phyloP scores from a whole-genome alignment of 2,113 vertebrate genomes.

The Pseudopipra pipra region DNA sequence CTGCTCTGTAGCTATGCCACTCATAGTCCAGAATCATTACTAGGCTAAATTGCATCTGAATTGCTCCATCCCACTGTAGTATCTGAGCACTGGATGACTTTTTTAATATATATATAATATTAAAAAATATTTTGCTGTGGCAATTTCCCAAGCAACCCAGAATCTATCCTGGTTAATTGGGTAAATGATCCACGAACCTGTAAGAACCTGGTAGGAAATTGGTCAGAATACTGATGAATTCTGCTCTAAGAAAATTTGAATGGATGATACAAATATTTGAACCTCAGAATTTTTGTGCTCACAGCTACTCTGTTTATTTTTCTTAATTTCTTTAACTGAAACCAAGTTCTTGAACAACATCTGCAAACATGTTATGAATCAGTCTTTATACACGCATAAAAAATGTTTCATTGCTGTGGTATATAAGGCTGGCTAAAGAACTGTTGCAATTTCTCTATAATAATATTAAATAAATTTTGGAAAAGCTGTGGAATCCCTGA shows the following conservation, averaged over 20 bases:
- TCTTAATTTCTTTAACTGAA: background rate
- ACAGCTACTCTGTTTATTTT: background rate
- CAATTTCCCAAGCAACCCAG: background rate
- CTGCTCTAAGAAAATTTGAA: background rate
- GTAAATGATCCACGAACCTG: background rate
- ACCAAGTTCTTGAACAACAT: background rate
- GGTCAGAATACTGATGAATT: background rate
- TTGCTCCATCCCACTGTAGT: background rate
- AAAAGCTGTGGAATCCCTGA: background rate
- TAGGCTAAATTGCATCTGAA: background rate
- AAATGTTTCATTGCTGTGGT: background rate
- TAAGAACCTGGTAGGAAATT: background rate
- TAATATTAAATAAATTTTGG: background rate
- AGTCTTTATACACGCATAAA: background rate
- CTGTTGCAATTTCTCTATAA: background rate
- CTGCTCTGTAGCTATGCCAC: background rate
- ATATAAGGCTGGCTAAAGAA: background rate
- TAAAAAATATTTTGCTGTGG: background rate
- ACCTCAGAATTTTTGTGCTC: background rate
- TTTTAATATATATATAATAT: background rate
- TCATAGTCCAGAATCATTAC: background rate
- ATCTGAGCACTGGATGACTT: background rate
- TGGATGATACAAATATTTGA: background rate
- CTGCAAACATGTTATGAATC: background rate
- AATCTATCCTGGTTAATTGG: background rate